Evolutionary conservation across 2,113 vertebrate species (phyloP).

Genomic region (Labeo rohita): DNA sequence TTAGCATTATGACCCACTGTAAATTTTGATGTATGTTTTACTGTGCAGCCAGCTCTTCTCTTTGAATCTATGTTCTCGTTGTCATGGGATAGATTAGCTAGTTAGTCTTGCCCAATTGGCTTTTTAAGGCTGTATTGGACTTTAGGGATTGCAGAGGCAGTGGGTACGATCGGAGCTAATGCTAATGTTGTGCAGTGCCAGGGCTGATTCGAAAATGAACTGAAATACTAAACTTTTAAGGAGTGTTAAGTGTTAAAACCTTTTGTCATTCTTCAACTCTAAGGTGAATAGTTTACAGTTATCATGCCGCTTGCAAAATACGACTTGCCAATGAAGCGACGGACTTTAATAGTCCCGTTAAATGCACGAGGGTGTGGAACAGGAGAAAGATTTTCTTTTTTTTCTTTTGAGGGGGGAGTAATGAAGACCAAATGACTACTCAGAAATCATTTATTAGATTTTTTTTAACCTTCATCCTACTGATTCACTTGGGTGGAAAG

Average conservation of each 20-base stretch:
- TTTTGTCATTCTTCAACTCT: not conserved
- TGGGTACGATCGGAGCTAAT: not conserved
- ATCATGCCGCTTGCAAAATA: slow-evolving; percentile 47
- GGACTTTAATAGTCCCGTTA: slow-evolving; percentile 52
- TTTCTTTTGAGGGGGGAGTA: slow-evolving; percentile 50
- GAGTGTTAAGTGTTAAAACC: not conserved
- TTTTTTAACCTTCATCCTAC: slow-evolving; percentile 74
- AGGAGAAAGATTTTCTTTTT: slow-evolving; percentile 51
- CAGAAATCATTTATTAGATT: slow-evolving; percentile 86
- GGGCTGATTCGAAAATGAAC: not conserved
- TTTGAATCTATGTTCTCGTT: slow-evolving; percentile 10
- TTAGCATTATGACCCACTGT: slow-evolving; percentile 18
- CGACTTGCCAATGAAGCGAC: slow-evolving; percentile 47
- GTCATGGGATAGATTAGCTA: slow-evolving; percentile 19
- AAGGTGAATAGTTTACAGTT: slow-evolving; percentile 37
- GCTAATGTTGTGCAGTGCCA: not conserved
- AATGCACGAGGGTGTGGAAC: slow-evolving; percentile 41
- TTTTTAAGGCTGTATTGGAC: slow-evolving; percentile 18
- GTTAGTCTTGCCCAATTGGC: not conserved
- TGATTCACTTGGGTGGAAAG: slow-evolving; percentile 94
- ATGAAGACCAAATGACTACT: slow-evolving; percentile 87
- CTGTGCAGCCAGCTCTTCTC: slow-evolving; percentile 16
- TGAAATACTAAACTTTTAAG: not conserved
- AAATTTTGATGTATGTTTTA: not conserved
- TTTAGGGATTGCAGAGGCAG: not conserved